phyloP scores from a whole-genome alignment of 2,888 invertebrate species.

The Stomorhina lunata region DNA sequence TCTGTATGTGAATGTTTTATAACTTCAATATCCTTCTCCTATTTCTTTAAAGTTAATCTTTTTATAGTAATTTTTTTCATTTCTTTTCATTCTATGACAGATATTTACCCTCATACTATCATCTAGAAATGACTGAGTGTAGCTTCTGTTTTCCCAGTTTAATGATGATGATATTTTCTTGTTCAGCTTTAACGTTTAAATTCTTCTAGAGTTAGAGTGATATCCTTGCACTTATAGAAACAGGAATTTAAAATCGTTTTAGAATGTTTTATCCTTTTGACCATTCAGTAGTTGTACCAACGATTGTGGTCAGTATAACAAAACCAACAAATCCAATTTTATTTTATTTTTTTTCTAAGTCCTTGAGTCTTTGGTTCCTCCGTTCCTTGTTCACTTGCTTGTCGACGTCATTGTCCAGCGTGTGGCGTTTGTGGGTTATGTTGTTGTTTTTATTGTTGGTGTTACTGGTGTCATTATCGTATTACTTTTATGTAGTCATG shows the following conservation, averaged over 20 bases:
- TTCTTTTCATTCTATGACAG: neutral
- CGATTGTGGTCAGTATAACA: constrained; percentile 56
- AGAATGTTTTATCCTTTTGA: constrained; percentile 29
- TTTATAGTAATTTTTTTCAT: neutral
- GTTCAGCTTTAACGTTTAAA: neutral
- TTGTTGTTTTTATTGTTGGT: neutral
- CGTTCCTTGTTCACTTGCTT: neutral
- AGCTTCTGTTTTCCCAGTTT: neutral
- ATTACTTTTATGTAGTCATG: constrained; percentile 55
- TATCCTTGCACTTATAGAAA: neutral
- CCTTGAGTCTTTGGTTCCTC: neutral
- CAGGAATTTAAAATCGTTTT: constrained; percentile 25
- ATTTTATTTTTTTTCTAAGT: neutral
- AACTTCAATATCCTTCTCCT: constrained; percentile 23
- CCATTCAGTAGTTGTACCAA: too few species aligned
- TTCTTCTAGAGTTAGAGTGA: neutral
- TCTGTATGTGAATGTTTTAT: constrained; percentile 27
- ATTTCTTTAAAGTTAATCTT: constrained; percentile 59
- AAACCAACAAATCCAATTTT: constrained; percentile 60
- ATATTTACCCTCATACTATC: neutral
- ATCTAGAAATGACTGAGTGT: neutral
- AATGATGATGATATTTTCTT: too few species aligned
- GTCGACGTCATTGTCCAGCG: constrained; percentile 10
- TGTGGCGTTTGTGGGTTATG: constrained; percentile 20
- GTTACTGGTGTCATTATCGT: constrained; percentile 50